Conservation (phyloP, 2,888 invertebrate genomes). For the Drosophila neotestacea region DNA sequence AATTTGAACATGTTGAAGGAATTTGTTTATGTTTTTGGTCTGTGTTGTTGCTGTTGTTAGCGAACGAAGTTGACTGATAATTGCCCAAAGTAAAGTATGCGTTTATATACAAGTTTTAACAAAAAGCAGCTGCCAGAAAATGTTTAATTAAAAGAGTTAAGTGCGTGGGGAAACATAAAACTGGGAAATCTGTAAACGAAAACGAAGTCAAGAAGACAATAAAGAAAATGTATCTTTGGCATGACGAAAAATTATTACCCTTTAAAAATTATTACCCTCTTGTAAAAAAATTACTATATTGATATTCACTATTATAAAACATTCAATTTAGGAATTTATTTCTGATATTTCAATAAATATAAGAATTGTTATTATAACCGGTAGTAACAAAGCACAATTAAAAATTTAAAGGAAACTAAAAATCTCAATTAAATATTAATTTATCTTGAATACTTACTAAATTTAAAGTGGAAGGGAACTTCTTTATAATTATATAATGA, state of each 20-base stretch:
- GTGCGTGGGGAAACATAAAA: constrained; percentile 46
- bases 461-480: no score
- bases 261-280: not conserved
- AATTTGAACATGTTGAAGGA: constrained; percentile 83
- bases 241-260: not conserved
- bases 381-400: no score
- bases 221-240: not conserved
- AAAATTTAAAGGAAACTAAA: no score
- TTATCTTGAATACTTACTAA: no score
- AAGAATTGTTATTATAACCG: no score
- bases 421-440: no score
- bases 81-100: constrained; percentile 14
- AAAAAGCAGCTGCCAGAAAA: constrained; percentile 28
- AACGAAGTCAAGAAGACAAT: constrained; percentile 20
- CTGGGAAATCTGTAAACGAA: constrained; percentile 46
- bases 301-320: no score
- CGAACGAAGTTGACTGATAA: constrained; percentile 63
- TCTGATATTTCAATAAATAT: no score
- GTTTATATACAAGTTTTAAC: constrained; percentile 50
- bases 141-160: constrained; percentile 48
- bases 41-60: constrained; percentile 76
- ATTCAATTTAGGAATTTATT: no score
- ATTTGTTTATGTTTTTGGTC: constrained; percentile 61
- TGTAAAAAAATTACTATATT: not conserved
- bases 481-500: no score